Evolutionary conservation across 2,888 invertebrate species (phyloP), one percentile per base, ranked within the genome.

Genomic region (Agrilus mali): DNA sequence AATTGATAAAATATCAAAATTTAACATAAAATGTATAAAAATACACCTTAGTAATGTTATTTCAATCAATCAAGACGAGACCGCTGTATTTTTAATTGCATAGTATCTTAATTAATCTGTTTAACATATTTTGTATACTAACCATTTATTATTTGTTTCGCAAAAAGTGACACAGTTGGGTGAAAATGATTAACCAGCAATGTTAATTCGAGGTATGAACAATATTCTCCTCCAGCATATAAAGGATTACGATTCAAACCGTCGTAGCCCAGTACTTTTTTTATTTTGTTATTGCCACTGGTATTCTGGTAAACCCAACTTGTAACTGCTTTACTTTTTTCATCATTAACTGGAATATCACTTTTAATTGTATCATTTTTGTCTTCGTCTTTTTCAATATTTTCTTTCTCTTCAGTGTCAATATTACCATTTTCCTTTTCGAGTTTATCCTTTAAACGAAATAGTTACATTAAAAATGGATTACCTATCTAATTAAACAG

Each of bases 121-220:
- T 1, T 27, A 27, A 8, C 44, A 43, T 36, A 40, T 31, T 38
- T 13, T 16, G 37, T 34, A 16, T 43, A 63, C 67, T 65, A 55
- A 81, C 84, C 80, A 49, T 80, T 69, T 0, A 89, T 60, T 5
- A 97, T 69, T 51, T 79, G 84, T 37, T 78, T 73, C 0, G 95
- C 90, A 68, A 94, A 97, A 45, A 95, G 69, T 38, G 84, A 75
- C 2, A 95, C 89, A 1, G 90, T 86, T 0, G 97, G 97, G 68
- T 98, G 97, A 63, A 79, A 93, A 64, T 97, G 93, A 1, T 70
- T 60, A 1, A 72, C 65, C 1, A 97, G 69, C 0, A 75, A 64
- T 8, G 73, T 51, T n/a, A 98, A 68, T 63, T 98, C 97, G 40
- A 80, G 66, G 47, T 82, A 78, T 0, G 82, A 75, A 0, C 81